phyloP scores from a whole-genome alignment of 2,113 vertebrate species.

The Gasterosteus nipponicus region DNA sequence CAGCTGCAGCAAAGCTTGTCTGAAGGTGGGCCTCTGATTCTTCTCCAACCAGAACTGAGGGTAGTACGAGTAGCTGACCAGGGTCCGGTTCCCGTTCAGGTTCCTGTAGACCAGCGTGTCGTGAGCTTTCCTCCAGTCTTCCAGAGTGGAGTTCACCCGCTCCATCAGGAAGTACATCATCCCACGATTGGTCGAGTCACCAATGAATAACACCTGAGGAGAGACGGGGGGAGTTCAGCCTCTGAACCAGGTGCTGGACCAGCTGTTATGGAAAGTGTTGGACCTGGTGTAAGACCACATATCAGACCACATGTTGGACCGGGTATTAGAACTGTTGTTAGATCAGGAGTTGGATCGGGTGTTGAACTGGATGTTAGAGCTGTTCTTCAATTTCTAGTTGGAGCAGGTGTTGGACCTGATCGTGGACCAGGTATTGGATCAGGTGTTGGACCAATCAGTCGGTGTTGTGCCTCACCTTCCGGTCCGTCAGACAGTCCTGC shows the following conservation, averaged over 20 bases:
- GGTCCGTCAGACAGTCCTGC: slow-evolving; percentile 86
- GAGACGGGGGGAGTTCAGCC: too few relatives aligned
- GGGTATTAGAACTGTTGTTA: too few relatives aligned
- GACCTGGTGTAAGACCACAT: neutral
- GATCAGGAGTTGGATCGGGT: neutral
- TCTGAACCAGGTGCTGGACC: neutral
- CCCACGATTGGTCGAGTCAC: slow-evolving; percentile 96
- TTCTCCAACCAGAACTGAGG: slow-evolving; percentile 93
- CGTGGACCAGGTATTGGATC: neutral
- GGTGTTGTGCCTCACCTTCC: slow-evolving; percentile 81
- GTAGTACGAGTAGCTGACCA: slow-evolving; percentile 92
- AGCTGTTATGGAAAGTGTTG: neutral
- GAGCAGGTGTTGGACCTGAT: neutral
- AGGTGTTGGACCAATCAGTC: neutral
- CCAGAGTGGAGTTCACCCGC: slow-evolving; percentile 89
- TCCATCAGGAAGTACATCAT: slow-evolving; percentile 98
- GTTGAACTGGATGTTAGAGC: neutral
- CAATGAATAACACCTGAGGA: slow-evolving; percentile 91
- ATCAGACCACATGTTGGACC: neutral
- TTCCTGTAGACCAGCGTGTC: slow-evolving; percentile 86
- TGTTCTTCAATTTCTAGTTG: neutral
- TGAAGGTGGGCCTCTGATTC: slow-evolving; percentile 87
- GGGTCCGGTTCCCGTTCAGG: slow-evolving; percentile 87
- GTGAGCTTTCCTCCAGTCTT: slow-evolving; percentile 92
- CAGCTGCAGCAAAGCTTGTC: slow-evolving; percentile 87